phyloP scores from a whole-genome alignment of 2,113 vertebrate species.

The Sapayoa aenigma region DNA sequence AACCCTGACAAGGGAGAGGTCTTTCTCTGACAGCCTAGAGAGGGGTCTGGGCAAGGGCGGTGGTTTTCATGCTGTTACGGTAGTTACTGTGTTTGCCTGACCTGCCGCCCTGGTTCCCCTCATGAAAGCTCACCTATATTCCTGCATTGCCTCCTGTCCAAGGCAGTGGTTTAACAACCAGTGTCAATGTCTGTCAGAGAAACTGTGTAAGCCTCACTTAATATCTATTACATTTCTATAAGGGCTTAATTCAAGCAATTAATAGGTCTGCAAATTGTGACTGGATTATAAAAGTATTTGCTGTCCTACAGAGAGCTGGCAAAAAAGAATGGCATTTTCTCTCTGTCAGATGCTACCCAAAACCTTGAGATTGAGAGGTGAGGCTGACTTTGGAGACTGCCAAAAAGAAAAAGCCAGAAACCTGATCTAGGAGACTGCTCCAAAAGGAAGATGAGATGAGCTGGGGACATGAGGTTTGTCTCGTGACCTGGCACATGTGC shows the following conservation, averaged over 20 bases:
- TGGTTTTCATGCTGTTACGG: background rate
- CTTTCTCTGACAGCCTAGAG: background rate
- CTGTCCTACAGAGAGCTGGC: background rate
- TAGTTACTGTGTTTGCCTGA: background rate
- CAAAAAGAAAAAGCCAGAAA: constrained; percentile 60
- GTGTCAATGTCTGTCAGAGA: background rate
- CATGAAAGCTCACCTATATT: background rate
- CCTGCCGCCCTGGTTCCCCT: background rate
- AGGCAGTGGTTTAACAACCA: background rate
- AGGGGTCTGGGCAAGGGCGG: background rate
- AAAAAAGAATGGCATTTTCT: background rate
- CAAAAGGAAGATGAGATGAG: constrained; percentile 60
- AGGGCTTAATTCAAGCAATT: background rate
- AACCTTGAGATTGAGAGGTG: constrained; percentile 35
- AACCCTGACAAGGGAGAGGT: background rate
- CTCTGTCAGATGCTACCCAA: background rate
- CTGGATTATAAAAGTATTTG: background rate
- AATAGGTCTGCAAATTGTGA: background rate
- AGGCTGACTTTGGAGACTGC: constrained; percentile 56
- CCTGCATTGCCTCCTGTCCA: background rate
- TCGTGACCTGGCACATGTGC: constrained; percentile 50
- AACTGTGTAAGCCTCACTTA: background rate
- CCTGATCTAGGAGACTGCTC: background rate
- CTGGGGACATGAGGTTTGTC: constrained; percentile 46
- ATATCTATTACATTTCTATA: background rate